A percentile compares a stretch with the other conserved stretches of the same genome.
These are phyloP conservation scores for Vicugna pacos DNA, from an alignment of 2,113 vertebrate genomes.

Conservation along the genomic window DNA sequence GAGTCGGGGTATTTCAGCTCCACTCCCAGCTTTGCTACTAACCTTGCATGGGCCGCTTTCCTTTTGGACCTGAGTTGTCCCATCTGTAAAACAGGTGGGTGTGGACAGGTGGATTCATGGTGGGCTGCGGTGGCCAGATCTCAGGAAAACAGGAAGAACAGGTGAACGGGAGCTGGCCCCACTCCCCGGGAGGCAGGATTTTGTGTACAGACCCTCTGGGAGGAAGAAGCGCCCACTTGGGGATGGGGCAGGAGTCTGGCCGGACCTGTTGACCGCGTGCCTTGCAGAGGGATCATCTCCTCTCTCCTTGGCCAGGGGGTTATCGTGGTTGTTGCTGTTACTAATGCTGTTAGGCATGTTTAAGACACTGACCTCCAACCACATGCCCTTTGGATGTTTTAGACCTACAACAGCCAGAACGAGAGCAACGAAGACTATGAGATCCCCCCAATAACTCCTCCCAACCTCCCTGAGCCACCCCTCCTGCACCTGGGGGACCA, in stretches of 20 bases:
- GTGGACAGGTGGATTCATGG: not conserved
- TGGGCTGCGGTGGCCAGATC: not conserved
- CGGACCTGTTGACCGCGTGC: not conserved
- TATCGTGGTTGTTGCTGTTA: too few species aligned
- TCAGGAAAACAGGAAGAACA: not conserved
- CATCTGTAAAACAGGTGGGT: not conserved
- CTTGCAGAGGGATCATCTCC: not conserved
- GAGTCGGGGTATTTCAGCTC: not conserved
- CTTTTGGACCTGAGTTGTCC: not conserved
- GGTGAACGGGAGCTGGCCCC: too few species aligned
- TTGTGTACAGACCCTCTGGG: not conserved
- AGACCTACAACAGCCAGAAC: conserved; percentile 94
- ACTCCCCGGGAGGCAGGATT: not conserved
- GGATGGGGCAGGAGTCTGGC: not conserved
- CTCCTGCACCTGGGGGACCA: conserved; percentile 98
- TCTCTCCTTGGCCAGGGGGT: not conserved
- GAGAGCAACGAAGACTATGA: conserved; percentile 97
- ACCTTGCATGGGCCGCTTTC: not conserved
- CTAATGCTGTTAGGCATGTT: accelerated
- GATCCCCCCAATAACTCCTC: conserved; percentile 98
- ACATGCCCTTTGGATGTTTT: conserved; percentile 77
- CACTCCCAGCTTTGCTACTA: not conserved
- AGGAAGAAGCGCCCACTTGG: not conserved
- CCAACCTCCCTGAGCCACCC: conserved; percentile 95
- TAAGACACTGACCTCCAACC: not conserved